phyloP scores from a whole-genome alignment of 2,113 vertebrate genomes.

The Myotis yumanensis region DNA sequence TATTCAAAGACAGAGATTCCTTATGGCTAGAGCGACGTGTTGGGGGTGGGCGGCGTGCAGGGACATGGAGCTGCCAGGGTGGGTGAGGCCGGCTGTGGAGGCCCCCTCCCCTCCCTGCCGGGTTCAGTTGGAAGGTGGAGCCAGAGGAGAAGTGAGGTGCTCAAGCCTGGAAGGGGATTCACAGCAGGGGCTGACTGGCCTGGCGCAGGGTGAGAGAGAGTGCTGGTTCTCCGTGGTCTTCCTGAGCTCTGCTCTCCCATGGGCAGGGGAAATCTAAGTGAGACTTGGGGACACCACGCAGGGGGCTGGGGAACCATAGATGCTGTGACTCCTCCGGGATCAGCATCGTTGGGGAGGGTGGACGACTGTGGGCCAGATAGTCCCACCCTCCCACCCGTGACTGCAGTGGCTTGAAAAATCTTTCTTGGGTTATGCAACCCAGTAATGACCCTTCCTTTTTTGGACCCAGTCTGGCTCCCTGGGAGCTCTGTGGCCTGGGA shows the following conservation, averaged over 20 bases:
- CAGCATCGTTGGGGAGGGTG: neutral
- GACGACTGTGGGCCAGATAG: neutral
- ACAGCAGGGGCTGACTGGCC: neutral
- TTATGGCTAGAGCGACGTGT: neutral
- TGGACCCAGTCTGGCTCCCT: neutral
- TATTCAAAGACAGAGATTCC: neutral
- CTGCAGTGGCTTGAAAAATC: neutral
- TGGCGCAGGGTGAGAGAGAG: neutral
- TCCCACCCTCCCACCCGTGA: neutral
- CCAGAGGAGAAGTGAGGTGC: neutral
- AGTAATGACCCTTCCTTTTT: neutral
- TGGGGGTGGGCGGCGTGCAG: fast-evolving
- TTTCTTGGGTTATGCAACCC: neutral
- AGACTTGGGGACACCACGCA: neutral
- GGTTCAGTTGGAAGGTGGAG: neutral
- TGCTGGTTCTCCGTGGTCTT: neutral
- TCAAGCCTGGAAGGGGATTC: neutral
- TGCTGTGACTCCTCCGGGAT: neutral
- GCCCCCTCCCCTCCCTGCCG: no score
- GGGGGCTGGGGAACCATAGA: neutral
- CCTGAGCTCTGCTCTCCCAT: neutral
- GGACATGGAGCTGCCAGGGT: neutral
- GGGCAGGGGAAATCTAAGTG: neutral
- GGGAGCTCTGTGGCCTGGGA: neutral
- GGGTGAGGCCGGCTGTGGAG: neutral